phyloP scores from a whole-genome alignment of 2,113 vertebrate genomes.

The Pelodiscus sinensis region DNA sequence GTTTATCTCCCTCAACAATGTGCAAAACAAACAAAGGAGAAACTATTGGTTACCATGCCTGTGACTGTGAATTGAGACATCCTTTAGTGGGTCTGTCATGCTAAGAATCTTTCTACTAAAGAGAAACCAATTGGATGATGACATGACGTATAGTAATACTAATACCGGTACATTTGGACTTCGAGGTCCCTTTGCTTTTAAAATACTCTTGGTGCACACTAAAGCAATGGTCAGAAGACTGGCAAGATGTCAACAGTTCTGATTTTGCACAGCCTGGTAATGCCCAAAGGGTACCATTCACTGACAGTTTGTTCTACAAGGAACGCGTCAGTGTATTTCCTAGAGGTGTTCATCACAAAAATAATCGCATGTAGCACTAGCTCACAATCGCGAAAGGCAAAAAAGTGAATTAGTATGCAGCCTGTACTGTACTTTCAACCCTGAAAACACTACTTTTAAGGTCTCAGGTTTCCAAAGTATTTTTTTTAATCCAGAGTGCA shows the following conservation, averaged over 20 bases:
- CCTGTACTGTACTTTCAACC: background rate
- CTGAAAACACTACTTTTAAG: background rate
- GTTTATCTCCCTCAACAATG: background rate
- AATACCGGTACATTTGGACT: slow-evolving; percentile 49
- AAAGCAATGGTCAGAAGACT: background rate
- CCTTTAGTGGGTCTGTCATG: background rate
- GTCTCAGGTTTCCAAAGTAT: background rate
- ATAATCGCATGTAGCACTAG: background rate
- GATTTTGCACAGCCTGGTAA: background rate
- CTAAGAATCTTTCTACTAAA: slow-evolving; percentile 34
- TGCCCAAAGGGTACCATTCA: background rate
- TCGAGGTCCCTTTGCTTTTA: slow-evolving; percentile 51
- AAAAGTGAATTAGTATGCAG: background rate
- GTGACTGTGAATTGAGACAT: slow-evolving; percentile 16
- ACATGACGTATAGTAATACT: slow-evolving; percentile 9
- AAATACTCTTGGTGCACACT: slow-evolving; percentile 11
- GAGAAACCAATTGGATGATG: slow-evolving; percentile 33
- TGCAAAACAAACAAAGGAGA: background rate
- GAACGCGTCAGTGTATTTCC: background rate
- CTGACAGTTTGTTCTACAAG: background rate
- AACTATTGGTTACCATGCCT: background rate
- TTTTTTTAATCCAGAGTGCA: background rate
- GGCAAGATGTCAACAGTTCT: background rate
- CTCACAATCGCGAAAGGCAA: background rate
- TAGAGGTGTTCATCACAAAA: background rate